Evolutionary conservation across 2,113 vertebrate genomes (phyloP).

Genomic region (Engraulis encrasicolus): DNA sequence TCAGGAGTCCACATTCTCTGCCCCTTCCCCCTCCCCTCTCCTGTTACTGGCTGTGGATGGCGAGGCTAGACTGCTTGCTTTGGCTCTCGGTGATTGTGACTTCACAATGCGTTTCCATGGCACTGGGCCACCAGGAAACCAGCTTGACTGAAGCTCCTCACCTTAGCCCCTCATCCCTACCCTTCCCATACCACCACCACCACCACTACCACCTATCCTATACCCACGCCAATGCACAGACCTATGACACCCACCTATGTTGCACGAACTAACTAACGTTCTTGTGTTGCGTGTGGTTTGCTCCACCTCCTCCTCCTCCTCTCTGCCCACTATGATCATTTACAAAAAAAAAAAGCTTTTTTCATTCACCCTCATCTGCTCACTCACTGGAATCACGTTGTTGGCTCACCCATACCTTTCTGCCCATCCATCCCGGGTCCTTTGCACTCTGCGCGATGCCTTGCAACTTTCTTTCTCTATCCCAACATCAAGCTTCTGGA

Average conservation of each 20-base stretch:
- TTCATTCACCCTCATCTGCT: not conserved
- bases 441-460: not conserved
- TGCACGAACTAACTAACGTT: not conserved
- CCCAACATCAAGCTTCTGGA: not conserved
- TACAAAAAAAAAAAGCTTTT: not conserved
- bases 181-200: not conserved
- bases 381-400: not conserved
- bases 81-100: conserved; percentile 30
- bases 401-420: not conserved
- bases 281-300: conserved; percentile 28
- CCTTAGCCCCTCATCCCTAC: conserved; percentile 34
- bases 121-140: conserved; percentile 27
- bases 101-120: conserved; percentile 18
- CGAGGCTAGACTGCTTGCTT: conserved; percentile 58
- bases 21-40: conserved; percentile 2
- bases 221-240: not conserved
- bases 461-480: not conserved
- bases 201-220: too few species aligned
- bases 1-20: not conserved
- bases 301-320: too few species aligned
- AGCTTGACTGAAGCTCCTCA: conserved; percentile 33
- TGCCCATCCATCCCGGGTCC: not conserved
- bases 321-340: not conserved
- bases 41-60: conserved; percentile 67
- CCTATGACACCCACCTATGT: not conserved